Evolutionary conservation across 2,113 vertebrate species (phyloP), one percentile per base, ranked within the genome.

Genomic region (Eulemur macaco): DNA sequence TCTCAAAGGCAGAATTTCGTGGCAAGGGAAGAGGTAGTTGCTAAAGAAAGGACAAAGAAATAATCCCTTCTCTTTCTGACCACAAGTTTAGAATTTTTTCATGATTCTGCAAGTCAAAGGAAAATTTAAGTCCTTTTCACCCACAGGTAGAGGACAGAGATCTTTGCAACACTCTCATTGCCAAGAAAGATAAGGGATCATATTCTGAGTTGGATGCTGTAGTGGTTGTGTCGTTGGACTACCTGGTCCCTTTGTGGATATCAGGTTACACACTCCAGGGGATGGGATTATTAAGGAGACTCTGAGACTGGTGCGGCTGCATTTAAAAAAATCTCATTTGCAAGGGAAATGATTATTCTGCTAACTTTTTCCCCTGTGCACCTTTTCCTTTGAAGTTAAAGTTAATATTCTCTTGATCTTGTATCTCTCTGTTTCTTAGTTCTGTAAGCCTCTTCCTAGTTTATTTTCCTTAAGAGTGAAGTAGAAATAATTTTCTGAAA

Each of bases 31-130:
- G 71, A 39, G 21, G 86, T 47, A n/a, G 39, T 80, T 89, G 68
- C 73, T 87, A 80, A 91, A 29, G 15, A 88, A 50, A 50, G 31
- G 58, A 39, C 23, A 89, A 12, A 90, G 12, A 96, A 90, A 68
- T 64, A 47, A 93, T 23, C 11, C 56, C 31, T 20, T 76, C 6
- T 86, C 23, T 93, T 77, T 63, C 81, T 90, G 27, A 66, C 29
- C 21, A 69, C 45, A 89, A 42, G 74, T 47, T 92, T 92, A 73
- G 52, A 82, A 69, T 69, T 89, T 58, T 58, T 94, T 96, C 56
- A 47, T 50, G 39, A 81, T 29, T 68, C 23, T 47, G 8, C 4
- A 27, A 20, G 68, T 86, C 88, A 83, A 92, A 84, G 60, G 50
- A 73, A 89, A 66, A 77, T 42, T 29, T 73, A 92, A 95, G 42